These are phyloP conservation scores for Verasper variegatus DNA, from an alignment of 2,113 vertebrate genomes.

Conservation along the genomic window DNA sequence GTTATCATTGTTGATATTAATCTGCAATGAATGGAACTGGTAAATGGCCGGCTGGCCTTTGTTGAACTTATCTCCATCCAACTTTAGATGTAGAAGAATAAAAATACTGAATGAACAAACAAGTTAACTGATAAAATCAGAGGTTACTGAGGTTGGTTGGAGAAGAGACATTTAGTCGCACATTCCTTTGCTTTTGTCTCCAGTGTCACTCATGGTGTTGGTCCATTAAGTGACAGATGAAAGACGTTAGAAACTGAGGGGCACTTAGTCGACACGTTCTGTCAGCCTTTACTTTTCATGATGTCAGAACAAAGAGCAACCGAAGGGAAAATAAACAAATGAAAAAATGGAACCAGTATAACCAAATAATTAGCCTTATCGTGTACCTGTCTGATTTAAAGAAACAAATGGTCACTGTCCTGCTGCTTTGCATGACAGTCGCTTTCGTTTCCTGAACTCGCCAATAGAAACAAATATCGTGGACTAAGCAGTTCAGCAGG, in stretches of 20 bases:
- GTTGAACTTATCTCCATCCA: too few relatives aligned
- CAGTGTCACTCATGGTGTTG: constrained; percentile 8
- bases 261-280: constrained; percentile 22
- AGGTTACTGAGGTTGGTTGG: not conserved
- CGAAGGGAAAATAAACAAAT: not conserved
- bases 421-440: constrained; percentile 40
- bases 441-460: constrained; percentile 21
- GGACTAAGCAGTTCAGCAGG: not conserved
- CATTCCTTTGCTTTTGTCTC: constrained; percentile 28
- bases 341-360: constrained; percentile 29
- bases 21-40: too few relatives aligned
- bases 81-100: too few relatives aligned
- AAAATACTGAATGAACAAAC: too few relatives aligned
- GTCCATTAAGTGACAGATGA: constrained; percentile 44
- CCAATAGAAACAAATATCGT: not conserved
- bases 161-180: not conserved
- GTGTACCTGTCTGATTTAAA: constrained; percentile 53
- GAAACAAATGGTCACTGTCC: constrained; percentile 51
- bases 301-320: not conserved
- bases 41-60: too few relatives aligned
- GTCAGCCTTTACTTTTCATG: constrained; percentile 20
- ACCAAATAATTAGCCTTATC: constrained; percentile 23
- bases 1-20: too few relatives aligned
- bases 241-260: constrained; percentile 44
- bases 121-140: constrained; percentile 7